These are phyloP conservation scores for Bufo bufo DNA, from an alignment of 2,113 vertebrate genomes.

Conservation along the genomic window DNA sequence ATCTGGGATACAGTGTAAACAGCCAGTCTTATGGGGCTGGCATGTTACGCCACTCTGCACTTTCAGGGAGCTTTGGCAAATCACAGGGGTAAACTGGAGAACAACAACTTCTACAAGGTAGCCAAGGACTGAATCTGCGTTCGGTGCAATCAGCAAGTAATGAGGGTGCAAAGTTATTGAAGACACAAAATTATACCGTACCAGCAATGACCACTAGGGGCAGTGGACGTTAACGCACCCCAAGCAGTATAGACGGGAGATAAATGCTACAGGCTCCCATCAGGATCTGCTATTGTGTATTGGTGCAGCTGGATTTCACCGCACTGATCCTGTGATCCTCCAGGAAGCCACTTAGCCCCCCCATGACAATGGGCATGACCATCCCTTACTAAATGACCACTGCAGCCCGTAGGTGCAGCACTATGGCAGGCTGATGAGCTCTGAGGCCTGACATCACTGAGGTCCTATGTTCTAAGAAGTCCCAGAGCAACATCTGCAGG, in stretches of 20 bases:
- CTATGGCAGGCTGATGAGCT: not conserved
- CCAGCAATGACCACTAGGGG: not conserved
- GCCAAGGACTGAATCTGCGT: not conserved
- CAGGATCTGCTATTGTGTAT: too few species aligned
- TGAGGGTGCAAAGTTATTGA: not conserved
- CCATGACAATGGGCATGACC: too few species aligned
- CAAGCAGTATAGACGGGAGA: too few species aligned
- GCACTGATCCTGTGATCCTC: too few species aligned
- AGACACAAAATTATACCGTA: not conserved
- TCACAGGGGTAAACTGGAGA: not conserved
- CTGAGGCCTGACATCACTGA: not conserved
- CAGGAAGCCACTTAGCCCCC: too few species aligned
- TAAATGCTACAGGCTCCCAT: too few species aligned
- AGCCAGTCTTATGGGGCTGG: not conserved
- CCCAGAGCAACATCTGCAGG: not conserved
- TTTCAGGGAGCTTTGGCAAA: not conserved
- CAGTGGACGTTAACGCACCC: too few species aligned
- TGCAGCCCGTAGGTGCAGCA: not conserved
- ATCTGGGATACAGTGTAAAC: slow-evolving; percentile 43
- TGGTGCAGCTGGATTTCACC: too few species aligned
- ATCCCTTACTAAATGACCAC: not conserved
- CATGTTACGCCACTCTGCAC: not conserved
- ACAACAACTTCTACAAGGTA: not conserved
- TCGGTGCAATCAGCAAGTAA: not conserved
- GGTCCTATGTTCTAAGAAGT: not conserved